Percentiles rank a stretch among this genome's conserved stretches.
Conservation (phyloP, 37 sponge, comb jelly and placozoan species). For the Halichondria panicea region DNA sequence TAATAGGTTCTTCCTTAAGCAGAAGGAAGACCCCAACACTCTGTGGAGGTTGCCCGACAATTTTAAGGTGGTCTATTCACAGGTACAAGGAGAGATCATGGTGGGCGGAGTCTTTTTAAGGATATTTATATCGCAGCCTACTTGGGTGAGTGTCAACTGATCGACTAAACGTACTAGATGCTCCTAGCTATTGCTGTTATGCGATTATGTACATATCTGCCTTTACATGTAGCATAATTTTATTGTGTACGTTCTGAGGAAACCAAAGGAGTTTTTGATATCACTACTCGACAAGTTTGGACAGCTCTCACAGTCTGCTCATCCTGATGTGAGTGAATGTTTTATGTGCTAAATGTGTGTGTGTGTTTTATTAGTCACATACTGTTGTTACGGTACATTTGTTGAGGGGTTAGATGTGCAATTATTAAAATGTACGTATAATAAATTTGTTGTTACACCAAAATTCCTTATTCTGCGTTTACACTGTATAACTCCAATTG, state of each 20-base stretch:
- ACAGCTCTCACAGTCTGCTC: constrained; percentile 66
- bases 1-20: constrained; percentile 58
- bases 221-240: not conserved
- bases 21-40: constrained; percentile 73
- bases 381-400: not conserved
- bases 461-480: no score
- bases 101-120: constrained; percentile 98
- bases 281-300: constrained; percentile 87
- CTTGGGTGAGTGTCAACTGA: constrained; percentile 92
- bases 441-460: no score
- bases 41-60: constrained; percentile 94
- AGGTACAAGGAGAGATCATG: constrained; percentile 92
- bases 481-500: no score
- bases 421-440: no score
- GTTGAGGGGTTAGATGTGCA: no score
- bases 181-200: no score
- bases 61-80: constrained; percentile 90
- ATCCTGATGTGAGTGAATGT: constrained; percentile 68
- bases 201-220: not conserved
- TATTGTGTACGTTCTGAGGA: constrained; percentile 66
- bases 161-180: no score
- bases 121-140: constrained; percentile 91
- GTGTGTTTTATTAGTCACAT: not conserved
- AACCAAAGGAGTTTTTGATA: constrained; percentile 95
- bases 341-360: not conserved